Evolutionary conservation across 2,113 vertebrate genomes (phyloP), one percentile per base, ranked within the genome.

Genomic region (Fulmarus glacialis): DNA sequence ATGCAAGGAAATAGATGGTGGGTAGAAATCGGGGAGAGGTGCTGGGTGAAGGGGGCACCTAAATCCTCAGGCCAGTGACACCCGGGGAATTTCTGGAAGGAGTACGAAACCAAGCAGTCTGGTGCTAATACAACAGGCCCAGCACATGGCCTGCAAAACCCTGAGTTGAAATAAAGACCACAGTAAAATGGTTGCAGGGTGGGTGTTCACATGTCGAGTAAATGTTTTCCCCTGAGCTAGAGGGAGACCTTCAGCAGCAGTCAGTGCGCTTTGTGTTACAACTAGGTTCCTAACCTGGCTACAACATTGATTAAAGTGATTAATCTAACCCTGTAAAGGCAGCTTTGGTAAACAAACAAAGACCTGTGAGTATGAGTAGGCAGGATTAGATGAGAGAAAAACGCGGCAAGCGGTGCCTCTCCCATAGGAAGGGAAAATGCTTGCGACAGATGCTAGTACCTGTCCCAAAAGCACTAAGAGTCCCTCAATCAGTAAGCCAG

Each of bases 381-480:
- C 83, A 95, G 78, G 53, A 66, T 83, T 8, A 62, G 71, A 11
- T 23, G 59, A 94, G 78, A 70, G 87, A 47, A 83, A 92, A 82
- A 29, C 2, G 27, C 11, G 6, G 91, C 56, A 66, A 85, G 91
- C 30, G 27, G 40, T 55, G 59, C 53, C 74, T 73, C 68, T 96
- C 89, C 90, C 82, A 77, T 40, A 68, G 94, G 82, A 94, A 87
- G 93, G 59, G 50, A 64, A 74, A 45, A 56, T 27, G 59, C 55
- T 47, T 52, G 34, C 1, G 2, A 23, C 18, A 53, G 80, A 53
- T 8, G 13, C 50, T 38, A 15, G 34, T 22, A 30, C 36, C 36
- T 29, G 23, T 96, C 95, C 91, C 91, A 90, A 27, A 70, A 50
- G 68, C 56, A 53, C 77, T 77, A 74, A 62, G 67, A 96, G 89